These are phyloP conservation scores for Dipodomys merriami DNA, from an alignment of 2,113 vertebrate genomes.

Conservation along the genomic window DNA sequence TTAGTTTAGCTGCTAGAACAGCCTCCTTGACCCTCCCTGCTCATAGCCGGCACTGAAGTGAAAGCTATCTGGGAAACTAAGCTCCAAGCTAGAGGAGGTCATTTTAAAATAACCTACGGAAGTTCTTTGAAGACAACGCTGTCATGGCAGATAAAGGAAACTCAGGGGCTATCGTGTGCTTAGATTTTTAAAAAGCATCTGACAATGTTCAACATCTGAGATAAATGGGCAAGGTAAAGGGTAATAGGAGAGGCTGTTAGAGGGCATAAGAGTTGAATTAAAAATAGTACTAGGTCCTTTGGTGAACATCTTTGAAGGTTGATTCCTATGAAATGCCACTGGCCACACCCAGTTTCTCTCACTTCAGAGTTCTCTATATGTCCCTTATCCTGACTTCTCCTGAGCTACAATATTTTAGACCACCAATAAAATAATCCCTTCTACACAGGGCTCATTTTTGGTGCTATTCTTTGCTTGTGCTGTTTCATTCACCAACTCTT, in stretches of 20 bases:
- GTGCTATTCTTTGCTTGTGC: background rate
- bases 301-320: conserved; percentile 56
- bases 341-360: conserved; percentile 25
- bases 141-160: conserved; percentile 84
- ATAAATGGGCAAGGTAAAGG: conserved; percentile 82
- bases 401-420: background rate
- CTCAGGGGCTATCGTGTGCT: conserved; percentile 69
- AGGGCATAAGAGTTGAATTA: conserved; percentile 77
- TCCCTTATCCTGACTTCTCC: background rate
- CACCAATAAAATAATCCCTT: too few relatives aligned
- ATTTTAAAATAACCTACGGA: conserved; percentile 84
- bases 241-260: conserved; percentile 83
- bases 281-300: conserved; percentile 63
- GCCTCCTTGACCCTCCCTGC: conserved; percentile 67
- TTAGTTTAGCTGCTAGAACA: conserved; percentile 68
- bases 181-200: conserved; percentile 84
- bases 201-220: conserved; percentile 80
- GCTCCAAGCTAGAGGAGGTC: conserved; percentile 83
- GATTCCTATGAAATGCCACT: conserved; percentile 10
- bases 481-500: background rate
- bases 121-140: conserved; percentile 85
- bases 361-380: background rate
- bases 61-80: conserved; percentile 82
- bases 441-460: background rate
- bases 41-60: conserved; percentile 74